phyloP scores from a whole-genome alignment of 2,888 invertebrate genomes.

The Agrypnus murinus region DNA sequence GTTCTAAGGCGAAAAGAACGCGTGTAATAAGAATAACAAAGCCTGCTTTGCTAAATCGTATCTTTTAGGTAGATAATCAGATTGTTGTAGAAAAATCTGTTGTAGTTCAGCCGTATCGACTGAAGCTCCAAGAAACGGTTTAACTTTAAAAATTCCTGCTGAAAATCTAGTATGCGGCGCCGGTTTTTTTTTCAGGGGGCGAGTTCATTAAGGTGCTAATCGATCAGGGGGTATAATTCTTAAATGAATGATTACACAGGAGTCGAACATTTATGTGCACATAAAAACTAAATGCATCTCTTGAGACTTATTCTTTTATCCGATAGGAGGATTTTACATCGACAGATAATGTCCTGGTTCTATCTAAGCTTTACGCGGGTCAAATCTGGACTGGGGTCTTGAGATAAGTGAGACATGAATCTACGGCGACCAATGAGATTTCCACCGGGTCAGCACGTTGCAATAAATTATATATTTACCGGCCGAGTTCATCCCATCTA shows the following conservation, averaged over 20 bases:
- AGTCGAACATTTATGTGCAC: slow-evolving; percentile 41
- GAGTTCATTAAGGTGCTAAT: slow-evolving; percentile 23
- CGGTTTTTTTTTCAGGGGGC: neutral
- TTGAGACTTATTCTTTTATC: slow-evolving; percentile 45
- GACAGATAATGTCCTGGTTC: slow-evolving; percentile 52
- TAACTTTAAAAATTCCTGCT: too few species aligned
- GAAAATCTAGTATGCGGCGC: too few species aligned
- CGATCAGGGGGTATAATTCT: slow-evolving; percentile 30
- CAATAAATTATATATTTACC: slow-evolving; percentile 69
- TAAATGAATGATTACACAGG: slow-evolving; percentile 43
- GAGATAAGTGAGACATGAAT: slow-evolving; percentile 67
- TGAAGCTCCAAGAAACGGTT: too few species aligned
- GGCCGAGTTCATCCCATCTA: slow-evolving; percentile 67
- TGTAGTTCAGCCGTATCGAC: too few species aligned
- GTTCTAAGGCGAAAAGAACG: slow-evolving; percentile 33
- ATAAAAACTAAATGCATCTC: slow-evolving; percentile 45
- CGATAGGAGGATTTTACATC: slow-evolving; percentile 49
- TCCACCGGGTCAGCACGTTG: slow-evolving; percentile 63
- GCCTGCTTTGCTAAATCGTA: slow-evolving; percentile 28
- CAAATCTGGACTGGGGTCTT: slow-evolving; percentile 58
- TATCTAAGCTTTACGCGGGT: slow-evolving; percentile 54
- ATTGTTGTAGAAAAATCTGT: slow-evolving; percentile 12
- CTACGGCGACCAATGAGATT: slow-evolving; percentile 64
- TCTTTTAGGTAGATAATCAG: slow-evolving; percentile 33
- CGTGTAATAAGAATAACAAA: slow-evolving; percentile 43